Evolutionary conservation across 2,113 vertebrate genomes (phyloP).

Genomic region (Hipposideros armiger): DNA sequence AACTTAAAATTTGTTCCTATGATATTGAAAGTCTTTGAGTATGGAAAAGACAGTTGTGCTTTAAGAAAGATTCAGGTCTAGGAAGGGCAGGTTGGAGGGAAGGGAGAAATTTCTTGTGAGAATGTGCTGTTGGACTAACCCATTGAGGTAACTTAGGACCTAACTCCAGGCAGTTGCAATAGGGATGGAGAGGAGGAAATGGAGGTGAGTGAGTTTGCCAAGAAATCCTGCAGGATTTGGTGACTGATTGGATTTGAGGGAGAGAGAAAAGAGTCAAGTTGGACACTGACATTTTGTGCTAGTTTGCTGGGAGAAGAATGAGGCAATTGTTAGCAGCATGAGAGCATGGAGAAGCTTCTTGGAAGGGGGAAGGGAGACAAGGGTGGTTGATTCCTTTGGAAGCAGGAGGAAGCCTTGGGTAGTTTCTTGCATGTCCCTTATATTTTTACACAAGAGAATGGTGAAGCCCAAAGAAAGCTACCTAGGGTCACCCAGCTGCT

Average conservation of each 20-base stretch:
- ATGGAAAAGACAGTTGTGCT: background rate
- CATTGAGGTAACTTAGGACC: background rate
- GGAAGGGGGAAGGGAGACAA: conserved; percentile 16
- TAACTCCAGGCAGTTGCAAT: background rate
- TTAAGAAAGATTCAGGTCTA: background rate
- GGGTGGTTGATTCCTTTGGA: background rate
- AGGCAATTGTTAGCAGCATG: conserved; percentile 58
- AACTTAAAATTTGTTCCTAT: background rate
- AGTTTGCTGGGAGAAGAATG: conserved; percentile 58
- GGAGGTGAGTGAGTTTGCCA: conserved; percentile 1
- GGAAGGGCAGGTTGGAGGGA: background rate
- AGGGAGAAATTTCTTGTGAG: background rate
- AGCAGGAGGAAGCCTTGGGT: background rate
- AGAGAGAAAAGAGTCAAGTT: conserved; percentile 40
- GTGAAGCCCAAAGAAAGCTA: background rate
- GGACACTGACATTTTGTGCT: conserved; percentile 64
- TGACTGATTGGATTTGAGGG: conserved; percentile 54
- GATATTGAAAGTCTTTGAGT: background rate
- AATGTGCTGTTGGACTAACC: background rate
- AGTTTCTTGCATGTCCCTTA: background rate
- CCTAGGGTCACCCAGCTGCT: background rate
- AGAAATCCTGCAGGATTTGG: conserved; percentile 57
- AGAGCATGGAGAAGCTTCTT: background rate
- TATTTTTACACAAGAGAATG: background rate
- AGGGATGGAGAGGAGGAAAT: background rate